Percentiles rank a stretch among this genome's conserved stretches.
Conservation (phyloP, 1,140 invertebrate species). For the Teleogryllus occipitalis region DNA sequence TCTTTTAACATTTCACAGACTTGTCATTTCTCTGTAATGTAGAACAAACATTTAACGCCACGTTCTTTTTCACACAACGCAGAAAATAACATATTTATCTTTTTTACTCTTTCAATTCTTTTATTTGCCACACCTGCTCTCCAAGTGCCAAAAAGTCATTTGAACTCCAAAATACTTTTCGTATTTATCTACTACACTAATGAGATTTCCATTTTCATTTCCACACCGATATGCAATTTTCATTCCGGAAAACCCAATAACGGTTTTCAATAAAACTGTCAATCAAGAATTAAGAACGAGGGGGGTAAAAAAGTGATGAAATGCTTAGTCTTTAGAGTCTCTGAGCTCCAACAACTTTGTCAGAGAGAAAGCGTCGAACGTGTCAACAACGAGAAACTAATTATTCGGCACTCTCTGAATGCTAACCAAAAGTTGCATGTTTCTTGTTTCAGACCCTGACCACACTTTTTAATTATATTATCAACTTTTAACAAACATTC, state of each 20-base stretch:
- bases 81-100: too few species aligned
- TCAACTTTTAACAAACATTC: neutral
- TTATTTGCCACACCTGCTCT: neutral
- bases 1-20: too few species aligned
- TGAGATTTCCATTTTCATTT: neutral
- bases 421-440: neutral
- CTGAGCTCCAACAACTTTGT: neutral
- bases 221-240: neutral
- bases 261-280: neutral
- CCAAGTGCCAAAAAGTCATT: neutral
- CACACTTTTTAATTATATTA: neutral
- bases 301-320: neutral
- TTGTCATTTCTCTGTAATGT: too few species aligned
- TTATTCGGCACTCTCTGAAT: neutral
- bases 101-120: too few species aligned
- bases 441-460: neutral
- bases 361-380: neutral
- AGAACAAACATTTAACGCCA: too few species aligned
- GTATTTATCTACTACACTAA: neutral
- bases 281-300: neutral
- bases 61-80: too few species aligned
- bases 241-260: neutral
- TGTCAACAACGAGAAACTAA: neutral
- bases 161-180: neutral
- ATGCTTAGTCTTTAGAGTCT: neutral